Evolutionary conservation across 35 echinoderm and acorn worm species (phyloP).

Genomic region (Heliocidaris tuberculata): DNA sequence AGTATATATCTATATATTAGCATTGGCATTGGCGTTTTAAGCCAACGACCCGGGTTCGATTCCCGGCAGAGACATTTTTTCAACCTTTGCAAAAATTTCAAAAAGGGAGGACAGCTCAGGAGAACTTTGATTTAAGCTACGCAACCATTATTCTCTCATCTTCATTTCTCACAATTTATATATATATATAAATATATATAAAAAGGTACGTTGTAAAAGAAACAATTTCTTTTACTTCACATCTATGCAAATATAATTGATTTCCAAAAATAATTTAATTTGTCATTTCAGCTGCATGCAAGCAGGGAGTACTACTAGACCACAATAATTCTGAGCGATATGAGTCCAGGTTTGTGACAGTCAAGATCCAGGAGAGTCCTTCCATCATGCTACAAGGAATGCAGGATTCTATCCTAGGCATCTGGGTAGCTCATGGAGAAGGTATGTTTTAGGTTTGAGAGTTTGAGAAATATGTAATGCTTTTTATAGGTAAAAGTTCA

Average conservation of each 20-base stretch:
- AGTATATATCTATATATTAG: not conserved
- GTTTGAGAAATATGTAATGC: not conserved
- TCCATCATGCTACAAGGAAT: slow-evolving; percentile 89
- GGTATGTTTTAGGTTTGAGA: slow-evolving; percentile 50
- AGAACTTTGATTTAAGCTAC: no score
- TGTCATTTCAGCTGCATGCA: slow-evolving; percentile 38
- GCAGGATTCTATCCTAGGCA: slow-evolving; percentile 90
- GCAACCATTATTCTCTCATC: no score
- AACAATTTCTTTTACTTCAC: no score
- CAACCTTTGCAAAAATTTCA: no score
- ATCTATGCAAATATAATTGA: no score
- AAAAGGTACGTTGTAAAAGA: no score
- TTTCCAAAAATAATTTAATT: not conserved
- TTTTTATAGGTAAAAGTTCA: not conserved
- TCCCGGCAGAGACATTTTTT: no score
- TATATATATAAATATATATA: not conserved
- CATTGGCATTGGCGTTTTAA: no score
- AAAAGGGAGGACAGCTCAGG: no score
- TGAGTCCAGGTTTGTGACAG: slow-evolving; percentile 93
- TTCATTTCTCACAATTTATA: no score
- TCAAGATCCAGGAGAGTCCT: slow-evolving; percentile 70
- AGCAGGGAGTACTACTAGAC: slow-evolving; percentile 76
- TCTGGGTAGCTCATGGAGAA: slow-evolving; percentile 97
- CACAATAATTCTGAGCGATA: slow-evolving; percentile 89
- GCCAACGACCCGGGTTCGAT: no score